phyloP scores from a whole-genome alignment of 2,113 vertebrate species.

The Falco punctatus region DNA sequence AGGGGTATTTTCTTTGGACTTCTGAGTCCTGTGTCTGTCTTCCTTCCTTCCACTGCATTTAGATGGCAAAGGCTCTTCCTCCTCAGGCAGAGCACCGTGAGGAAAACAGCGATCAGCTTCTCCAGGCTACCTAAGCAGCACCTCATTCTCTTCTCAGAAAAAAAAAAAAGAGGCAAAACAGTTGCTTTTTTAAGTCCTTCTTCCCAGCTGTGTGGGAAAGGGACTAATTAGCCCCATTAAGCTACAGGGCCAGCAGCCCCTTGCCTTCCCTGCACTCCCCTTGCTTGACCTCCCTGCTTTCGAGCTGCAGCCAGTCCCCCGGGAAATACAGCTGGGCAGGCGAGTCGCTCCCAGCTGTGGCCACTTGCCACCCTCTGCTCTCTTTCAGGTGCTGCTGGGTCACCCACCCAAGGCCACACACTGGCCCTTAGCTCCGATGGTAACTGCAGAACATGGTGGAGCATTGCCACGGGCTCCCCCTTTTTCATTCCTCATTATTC shows the following conservation, averaged over 20 bases:
- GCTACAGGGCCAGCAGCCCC: not conserved
- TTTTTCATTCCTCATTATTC: not conserved
- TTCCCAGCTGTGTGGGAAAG: not conserved
- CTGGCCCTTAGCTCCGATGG: not conserved
- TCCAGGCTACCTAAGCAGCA: not conserved
- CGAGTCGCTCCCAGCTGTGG: rapidly evolving
- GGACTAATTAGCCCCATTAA: slow-evolving; percentile 32
- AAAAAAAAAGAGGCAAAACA: slow-evolving; percentile 4
- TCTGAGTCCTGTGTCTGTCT: not conserved
- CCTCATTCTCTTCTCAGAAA: not conserved
- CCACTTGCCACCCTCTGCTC: not conserved
- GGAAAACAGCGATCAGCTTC: not conserved
- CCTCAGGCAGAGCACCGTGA: not conserved
- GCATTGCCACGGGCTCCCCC: not conserved
- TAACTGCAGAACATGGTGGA: not conserved
- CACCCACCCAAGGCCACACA: not conserved
- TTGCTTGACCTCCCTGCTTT: not conserved
- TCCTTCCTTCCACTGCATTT: not conserved
- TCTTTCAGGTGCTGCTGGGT: not conserved
- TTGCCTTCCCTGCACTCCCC: not conserved
- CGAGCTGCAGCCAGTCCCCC: not conserved
- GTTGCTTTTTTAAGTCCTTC: slow-evolving; percentile 1
- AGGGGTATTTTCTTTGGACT: not conserved
- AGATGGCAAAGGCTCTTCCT: not conserved
- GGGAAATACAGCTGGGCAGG: not conserved